These are phyloP conservation scores for Noctuana brunneofusca DNA, from an alignment of 2,888 invertebrate genomes.

Conservation along the genomic window DNA sequence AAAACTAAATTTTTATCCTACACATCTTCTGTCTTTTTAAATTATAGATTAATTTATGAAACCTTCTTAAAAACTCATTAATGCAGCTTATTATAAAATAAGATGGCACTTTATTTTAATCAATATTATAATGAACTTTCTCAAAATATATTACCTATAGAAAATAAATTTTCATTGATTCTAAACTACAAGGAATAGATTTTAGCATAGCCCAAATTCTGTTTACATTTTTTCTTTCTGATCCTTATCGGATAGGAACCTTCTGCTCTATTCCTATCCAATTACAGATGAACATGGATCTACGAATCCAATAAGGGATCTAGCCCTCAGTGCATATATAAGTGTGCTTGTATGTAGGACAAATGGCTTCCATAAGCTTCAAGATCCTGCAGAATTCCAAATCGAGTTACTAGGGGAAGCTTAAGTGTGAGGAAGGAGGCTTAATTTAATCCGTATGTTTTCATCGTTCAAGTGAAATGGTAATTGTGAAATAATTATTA, in stretches of 20 bases:
- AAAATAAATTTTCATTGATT: not conserved
- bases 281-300: slow-evolving; percentile 32
- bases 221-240: slow-evolving; percentile 13
- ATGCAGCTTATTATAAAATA: too few relatives aligned
- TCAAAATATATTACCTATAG: not conserved
- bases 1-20: too few relatives aligned
- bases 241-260: slow-evolving; percentile 17
- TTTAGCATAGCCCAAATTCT: not conserved
- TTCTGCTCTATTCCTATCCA: slow-evolving; percentile 26
- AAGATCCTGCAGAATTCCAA: slow-evolving; percentile 23
- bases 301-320: slow-evolving; percentile 30
- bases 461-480: not conserved
- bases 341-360: slow-evolving; percentile 27
- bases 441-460: not conserved
- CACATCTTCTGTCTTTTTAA: too few relatives aligned
- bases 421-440: not conserved
- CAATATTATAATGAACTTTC: too few relatives aligned
- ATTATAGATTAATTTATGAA: too few relatives aligned
- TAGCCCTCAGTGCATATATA: slow-evolving; percentile 31
- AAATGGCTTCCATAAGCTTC: slow-evolving; percentile 31
- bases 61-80: too few relatives aligned
- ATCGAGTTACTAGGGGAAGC: slow-evolving; percentile 13
- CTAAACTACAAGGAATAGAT: not conserved
- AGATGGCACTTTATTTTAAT: too few relatives aligned
- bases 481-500: not conserved